Conservation (phyloP, 2,888 invertebrate genomes). For the Melitaea athalia region DNA sequence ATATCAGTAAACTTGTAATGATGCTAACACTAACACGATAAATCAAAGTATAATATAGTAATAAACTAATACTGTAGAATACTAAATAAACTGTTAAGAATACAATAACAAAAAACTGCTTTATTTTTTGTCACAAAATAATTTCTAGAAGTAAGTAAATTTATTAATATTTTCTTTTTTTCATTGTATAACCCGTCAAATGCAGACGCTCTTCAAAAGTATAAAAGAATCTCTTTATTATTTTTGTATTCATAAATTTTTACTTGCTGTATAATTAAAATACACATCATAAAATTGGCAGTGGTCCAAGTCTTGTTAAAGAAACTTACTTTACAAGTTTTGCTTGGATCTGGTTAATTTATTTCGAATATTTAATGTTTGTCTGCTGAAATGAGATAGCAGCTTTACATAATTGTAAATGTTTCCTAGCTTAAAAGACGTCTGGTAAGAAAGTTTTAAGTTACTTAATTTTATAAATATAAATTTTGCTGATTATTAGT, state of each 20-base stretch:
- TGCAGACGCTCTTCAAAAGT: not conserved
- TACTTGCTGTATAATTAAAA: conserved; percentile 15
- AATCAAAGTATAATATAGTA: too few species aligned
- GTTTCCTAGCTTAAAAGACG: conserved; percentile 3
- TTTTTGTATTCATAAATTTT: conserved; percentile 1
- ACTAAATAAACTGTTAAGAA: not conserved
- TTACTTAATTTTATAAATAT: not conserved
- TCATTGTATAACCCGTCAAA: not conserved
- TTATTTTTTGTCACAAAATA: not conserved
- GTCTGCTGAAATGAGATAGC: conserved; percentile 21
- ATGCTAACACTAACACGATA: too few species aligned
- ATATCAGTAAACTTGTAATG: too few species aligned
- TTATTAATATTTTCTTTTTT: not conserved
- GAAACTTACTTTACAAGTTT: conserved; percentile 24
- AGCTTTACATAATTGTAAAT: not conserved
- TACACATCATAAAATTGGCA: conserved; percentile 22
- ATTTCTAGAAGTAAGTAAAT: not conserved
- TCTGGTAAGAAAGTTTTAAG: not conserved
- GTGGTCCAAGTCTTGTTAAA: conserved; percentile 18
- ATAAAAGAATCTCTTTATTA: not conserved
- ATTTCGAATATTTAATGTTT: conserved; percentile 28
- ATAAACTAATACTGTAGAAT: too few species aligned
- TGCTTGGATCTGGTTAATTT: conserved; percentile 23
- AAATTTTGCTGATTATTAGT: not conserved
- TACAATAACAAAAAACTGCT: not conserved